Base-by-base conservation (phyloP, 2,113 vertebrate genomes). In the Stercorarius parasiticus region DNA sequence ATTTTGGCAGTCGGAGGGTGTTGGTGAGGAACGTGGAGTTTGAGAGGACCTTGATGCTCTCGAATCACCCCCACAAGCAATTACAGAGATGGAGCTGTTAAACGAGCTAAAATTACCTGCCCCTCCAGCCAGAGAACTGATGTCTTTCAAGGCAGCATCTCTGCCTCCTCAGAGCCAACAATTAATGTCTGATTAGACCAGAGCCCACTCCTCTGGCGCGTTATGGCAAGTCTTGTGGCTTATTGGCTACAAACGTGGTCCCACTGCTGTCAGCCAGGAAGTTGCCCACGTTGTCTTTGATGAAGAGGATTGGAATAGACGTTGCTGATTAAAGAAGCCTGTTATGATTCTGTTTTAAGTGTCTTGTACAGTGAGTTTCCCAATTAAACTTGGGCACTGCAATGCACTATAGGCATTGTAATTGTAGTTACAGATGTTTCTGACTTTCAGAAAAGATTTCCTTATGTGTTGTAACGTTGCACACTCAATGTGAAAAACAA, bases 381-480 rank as follows among this genome's bases (percentile, higher is more conserved):
- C 66, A 97, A 85, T 97, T 95, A 95, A 93, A 94, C 1, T 9
- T 91, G 86, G 90, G 52, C 77, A 93, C 40, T 91, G 61, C 87
- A 90, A 88, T 62, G 62, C 53, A 69, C 86, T 58, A 67, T 92
- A 86, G 56, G 55, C 92, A 91, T 76, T 93, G 55, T 74, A 93
- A 93, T 80, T 97, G 47, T 32, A 95, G 56, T 76, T 93, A 59
- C 97, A 96, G 80, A 95, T 97, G 93, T 92, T 93, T 94, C 83
- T 96, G 86, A 76, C 86, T 97, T 88, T 72, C 86, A 79, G 80
- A 90, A 95, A 97, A 95, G 47, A 95, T 93, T 96, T 96, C 92
- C 96, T 86, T 95, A 95, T 95, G 94, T 91, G 59, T 92, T 69
- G 30, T 56, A 79, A 82, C 42, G 47, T 49, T 84, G 47, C 38